Base-by-base conservation (phyloP, 2,797 vertebrate species). In the Corythornis leucogaster region DNA sequence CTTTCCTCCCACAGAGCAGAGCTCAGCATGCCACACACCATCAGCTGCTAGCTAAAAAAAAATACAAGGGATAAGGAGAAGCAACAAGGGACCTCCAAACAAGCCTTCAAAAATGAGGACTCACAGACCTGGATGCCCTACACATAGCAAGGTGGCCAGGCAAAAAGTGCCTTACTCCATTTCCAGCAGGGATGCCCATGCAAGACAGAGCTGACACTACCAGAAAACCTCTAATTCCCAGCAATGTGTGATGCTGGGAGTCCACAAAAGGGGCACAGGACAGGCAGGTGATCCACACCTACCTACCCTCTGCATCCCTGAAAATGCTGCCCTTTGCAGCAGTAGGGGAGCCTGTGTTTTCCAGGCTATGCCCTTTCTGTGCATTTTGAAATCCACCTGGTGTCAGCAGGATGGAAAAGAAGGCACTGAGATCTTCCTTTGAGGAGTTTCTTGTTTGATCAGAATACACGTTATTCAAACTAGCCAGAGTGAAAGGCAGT, bases 401-500 rank as follows among this genome's bases (percentile, higher is more conserved):
- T 76, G 28, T 58, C 82, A 74, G 78, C 5, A 1, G n/a, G 76
- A 75, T 0, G 3, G 59, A 81, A 94, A 94, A 92, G 59, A 80
- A 91, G 87, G 78, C 15, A 1, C 21, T 2, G 0, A 67, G 89
- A 90, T 77, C 87, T 57, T 93, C 64, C 83, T 92, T 58, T 73
- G 92, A 87, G 80, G 61, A 94, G 80, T 78, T 87, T 91, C 94
- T 93, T 95, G 94, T 97, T 96, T 95, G 96, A 96, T 95, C 81
- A 88, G 91, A 92, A 95, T 77, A 78, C 74, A 59, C 51, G 61
- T 94, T 95, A 95, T 91, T 95, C 96, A 94, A 94, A 97, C 81
- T 66, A 92, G 75, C 79, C 77, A 58, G n/a, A 96, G 89, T 64
- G 78, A 97, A 95, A 97, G 12, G 48, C 95, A 95, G 95, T 94